Percentiles rank a stretch among this genome's conserved stretches.
Evolutionary conservation across 2,888 invertebrate species (phyloP).

Genomic region (Cinara cedri): DNA sequence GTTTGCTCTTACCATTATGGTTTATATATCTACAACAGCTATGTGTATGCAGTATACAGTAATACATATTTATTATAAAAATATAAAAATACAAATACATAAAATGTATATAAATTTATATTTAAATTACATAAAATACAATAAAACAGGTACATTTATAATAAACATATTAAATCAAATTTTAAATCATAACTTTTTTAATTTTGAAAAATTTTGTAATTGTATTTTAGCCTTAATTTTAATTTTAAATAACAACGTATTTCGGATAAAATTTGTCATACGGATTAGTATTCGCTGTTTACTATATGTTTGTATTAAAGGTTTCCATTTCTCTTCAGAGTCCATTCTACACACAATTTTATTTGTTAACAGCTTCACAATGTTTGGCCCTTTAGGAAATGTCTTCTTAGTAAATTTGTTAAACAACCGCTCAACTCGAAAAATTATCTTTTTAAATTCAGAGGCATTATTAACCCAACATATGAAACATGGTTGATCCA

Average conservation of each 20-base stretch:
- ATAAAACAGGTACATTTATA: not conserved
- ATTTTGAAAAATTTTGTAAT: not conserved
- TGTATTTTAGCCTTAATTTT: not conserved
- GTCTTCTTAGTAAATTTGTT: not conserved
- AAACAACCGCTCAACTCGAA: not conserved
- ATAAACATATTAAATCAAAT: not conserved
- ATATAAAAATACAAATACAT: not conserved
- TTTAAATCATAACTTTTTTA: conserved; percentile 13
- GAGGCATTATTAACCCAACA: not conserved
- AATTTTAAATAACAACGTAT: not conserved
- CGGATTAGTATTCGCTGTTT: not conserved
- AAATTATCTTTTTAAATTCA: conserved; percentile 9
- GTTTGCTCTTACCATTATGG: no score
- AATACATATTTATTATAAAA: not conserved
- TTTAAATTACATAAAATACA: conserved; percentile 9
- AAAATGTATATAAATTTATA: no score
- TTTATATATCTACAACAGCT: no score
- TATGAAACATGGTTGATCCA: conserved; percentile 20
- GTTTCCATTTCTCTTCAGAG: not conserved
- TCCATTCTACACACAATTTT: no score
- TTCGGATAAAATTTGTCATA: no score
- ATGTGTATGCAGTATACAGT: no score
- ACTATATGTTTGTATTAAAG: no score
- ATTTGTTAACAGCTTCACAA: not conserved
- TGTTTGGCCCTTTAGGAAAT: not conserved